These are phyloP conservation scores for Drosophila kikkawai DNA, from an alignment of 1,140 invertebrate species.

Conservation along the genomic window DNA sequence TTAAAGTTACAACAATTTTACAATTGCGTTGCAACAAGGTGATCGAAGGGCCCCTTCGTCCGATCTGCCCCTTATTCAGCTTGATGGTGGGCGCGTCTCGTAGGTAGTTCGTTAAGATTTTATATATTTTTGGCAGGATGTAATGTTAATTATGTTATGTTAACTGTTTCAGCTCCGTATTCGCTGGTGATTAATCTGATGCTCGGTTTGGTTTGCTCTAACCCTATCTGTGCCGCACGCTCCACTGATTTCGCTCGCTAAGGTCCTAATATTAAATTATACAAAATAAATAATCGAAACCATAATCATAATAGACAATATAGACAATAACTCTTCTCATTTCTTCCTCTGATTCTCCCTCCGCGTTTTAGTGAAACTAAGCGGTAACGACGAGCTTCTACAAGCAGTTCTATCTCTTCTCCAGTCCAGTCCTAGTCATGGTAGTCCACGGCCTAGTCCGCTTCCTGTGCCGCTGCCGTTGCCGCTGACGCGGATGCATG, in stretches of 20 bases:
- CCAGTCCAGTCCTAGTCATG: conserved; percentile 7
- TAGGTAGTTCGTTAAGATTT: conserved; percentile 76
- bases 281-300: conserved; percentile 83
- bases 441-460: conserved; percentile 45
- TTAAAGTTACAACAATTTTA: conserved; percentile 78
- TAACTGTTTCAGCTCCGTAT: conserved; percentile 34
- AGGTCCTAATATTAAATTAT: conserved; percentile 79
- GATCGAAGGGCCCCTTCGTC: conserved; percentile 7
- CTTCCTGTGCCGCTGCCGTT: conserved; percentile 50
- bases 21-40: conserved; percentile 43
- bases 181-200: conserved; percentile 34
- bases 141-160: conserved; percentile 52
- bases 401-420: conserved; percentile 51
- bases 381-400: conserved; percentile 71
- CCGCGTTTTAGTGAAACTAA: conserved; percentile 58
- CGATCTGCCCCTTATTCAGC: conserved; percentile 12
- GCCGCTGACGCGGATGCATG: conserved; percentile 55
- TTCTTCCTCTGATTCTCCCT: conserved; percentile 3
- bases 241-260: conserved; percentile 69
- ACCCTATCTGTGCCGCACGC: conserved; percentile 50
- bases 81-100: conserved; percentile 60
- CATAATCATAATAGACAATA: conserved; percentile 70
- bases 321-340: conserved; percentile 50
- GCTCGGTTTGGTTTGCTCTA: conserved; percentile 31
- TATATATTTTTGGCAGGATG: conserved; percentile 81